Percentiles rank a stretch among this genome's conserved stretches.
Evolutionary conservation across 2,797 vertebrate genomes (phyloP).

Genomic region (Megaceryle alcyon): DNA sequence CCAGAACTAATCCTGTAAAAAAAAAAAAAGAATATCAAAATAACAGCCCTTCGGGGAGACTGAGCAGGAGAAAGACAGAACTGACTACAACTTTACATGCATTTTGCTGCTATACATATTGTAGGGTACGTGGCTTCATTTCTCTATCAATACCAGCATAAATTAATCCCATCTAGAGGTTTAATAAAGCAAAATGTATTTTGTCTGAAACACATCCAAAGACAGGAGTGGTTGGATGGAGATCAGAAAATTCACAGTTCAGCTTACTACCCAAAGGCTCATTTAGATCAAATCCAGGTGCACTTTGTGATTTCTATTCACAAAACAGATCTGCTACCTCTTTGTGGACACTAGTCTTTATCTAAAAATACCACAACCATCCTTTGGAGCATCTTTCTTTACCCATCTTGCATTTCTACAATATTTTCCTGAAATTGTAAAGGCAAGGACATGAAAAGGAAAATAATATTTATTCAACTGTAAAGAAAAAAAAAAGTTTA

Average conservation of each 20-base stretch:
- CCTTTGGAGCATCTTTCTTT: not conserved
- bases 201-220: not conserved
- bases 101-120: not conserved
- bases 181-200: not conserved
- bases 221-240: not conserved
- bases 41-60: not conserved
- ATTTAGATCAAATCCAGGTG: not conserved
- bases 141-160: not conserved
- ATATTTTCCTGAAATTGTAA: not conserved
- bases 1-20: not conserved
- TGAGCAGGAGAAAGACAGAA: not conserved
- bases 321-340: not conserved
- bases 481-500: not conserved
- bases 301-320: not conserved
- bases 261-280: not conserved
- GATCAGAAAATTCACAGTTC: not conserved
- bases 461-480: not conserved
- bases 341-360: not conserved
- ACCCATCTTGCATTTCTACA: not conserved
- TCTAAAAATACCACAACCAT: not conserved
- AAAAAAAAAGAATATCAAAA: not conserved
- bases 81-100: not conserved
- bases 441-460: not conserved
- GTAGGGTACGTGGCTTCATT: not conserved
- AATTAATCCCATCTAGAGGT: not conserved